Base-by-base conservation (phyloP, 2,797 vertebrate species). In the Urosaurus nigricauda region DNA sequence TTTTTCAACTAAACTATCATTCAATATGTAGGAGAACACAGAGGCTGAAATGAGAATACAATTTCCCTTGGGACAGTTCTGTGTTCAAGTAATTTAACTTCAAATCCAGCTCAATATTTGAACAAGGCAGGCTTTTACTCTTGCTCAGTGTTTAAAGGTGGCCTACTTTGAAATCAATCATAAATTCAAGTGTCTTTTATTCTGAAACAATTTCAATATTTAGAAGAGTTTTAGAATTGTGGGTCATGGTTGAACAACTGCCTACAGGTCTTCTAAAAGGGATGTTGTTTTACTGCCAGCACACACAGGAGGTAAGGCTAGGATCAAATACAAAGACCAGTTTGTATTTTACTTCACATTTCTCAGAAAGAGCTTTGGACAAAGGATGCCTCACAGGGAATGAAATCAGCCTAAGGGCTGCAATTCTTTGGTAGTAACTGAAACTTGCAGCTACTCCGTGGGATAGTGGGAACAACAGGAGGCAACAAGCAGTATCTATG, bases 51-150 rank as follows among this genome's bases (percentile, higher is more conserved):
- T 88, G 92, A 92, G 94, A 95, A 96, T 91, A 90, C 92, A 75
- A 92, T 95, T 96, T 96, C 94, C 95, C 93, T 93, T 83, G 95
- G 95, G 92, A 92, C 86, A 91, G 40, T 58, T 94, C 91, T 94
- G 29, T 47, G 82, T 90, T 93, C 81, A 32, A 95, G 91, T 81
- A 93, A 95, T 95, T 96, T 95, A 95, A 96, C 91, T 94, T 95
- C 91, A 94, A 95, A 94, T 95, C 63, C 87, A 93, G 92, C 91
- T 96, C 94, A 93, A 90, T 96, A 95, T 96, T 94, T 94, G 92
- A 96, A 94, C 92, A 96, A 94, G 93, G 94, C 93, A 93, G 93
- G 89, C 90, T 95, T 96, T 95, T 94, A 94, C 91, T 94, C 93
- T 90, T 91, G 89, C 92, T 95, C 90, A 89, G 88, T 88, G 90